Evolutionary conservation across 2,797 vertebrate genomes (phyloP), one percentile per base, ranked within the genome.

Genomic region (Manis pentadactyla): DNA sequence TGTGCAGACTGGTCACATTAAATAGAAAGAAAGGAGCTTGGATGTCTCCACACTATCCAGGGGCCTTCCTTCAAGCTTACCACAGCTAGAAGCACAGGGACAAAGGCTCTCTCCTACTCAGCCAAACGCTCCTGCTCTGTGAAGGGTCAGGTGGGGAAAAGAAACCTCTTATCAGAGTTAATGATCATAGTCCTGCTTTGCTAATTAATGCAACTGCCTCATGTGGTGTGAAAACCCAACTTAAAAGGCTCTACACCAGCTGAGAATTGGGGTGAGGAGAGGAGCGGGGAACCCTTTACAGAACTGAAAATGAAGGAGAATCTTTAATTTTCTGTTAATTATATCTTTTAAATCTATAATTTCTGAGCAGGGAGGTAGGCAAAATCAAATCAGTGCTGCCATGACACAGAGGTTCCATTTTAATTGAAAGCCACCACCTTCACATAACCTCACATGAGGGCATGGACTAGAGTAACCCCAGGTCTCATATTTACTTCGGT

Each of bases 201-300:
- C 90, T 98, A 97, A 98, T 98, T 98, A 98, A 82, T 96, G 89
- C 42, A 90, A 94, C 25, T 94, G 87, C 95, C 55, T 97, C 96
- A 96, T 93, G 95, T 14, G 49, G 96, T 83, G 46, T 94, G 77
- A 95, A 97, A 97, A 96, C 59, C 19, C n/a, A 95, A 93, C 89
- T 94, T 95, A 87, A 98, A 98, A 98, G 75, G 27, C 93, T 97
- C 68, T 75, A 93, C 46, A 74, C 53, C 88, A 95, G 90, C 51
- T 87, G 97, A 92, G 87, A 93, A 55, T 23, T 59, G 18, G 31
- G 39, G 74, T 46, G 74, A 84, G 27, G 2, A 46, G 92, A 39
- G 77, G 49, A 86, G n/a, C 73, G 95, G 18, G 96, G 95, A 97
- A 87, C 51, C 57, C 51, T 83, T 96, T 97, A 96, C 31, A 4